These are phyloP conservation scores for Gopherus flavomarginatus DNA, from an alignment of 2,113 vertebrate genomes.

Conservation along the genomic window DNA sequence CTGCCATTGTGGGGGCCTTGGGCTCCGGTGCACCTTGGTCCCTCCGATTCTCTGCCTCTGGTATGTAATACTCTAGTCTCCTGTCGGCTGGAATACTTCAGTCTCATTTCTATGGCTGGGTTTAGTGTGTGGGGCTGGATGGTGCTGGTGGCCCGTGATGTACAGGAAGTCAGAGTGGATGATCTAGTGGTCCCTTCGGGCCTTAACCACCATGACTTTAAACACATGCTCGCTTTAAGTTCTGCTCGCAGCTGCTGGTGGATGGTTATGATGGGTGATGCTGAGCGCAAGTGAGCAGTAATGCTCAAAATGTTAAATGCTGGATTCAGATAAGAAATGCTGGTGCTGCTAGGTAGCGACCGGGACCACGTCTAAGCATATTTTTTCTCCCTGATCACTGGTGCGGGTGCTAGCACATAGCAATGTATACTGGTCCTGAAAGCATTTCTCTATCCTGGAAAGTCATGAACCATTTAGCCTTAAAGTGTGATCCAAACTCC, in stretches of 20 bases:
- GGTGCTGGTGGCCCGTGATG: background rate
- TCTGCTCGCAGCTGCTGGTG: background rate
- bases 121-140: background rate
- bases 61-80: background rate
- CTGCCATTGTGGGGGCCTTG: background rate
- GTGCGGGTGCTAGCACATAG: background rate
- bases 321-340: background rate
- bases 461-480: background rate
- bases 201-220: background rate
- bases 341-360: background rate
- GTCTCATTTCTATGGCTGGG: background rate
- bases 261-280: background rate
- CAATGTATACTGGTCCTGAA: background rate
- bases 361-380: background rate
- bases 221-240: background rate
- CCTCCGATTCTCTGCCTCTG: background rate
- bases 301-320: background rate
- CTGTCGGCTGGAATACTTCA: background rate
- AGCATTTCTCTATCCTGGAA: background rate
- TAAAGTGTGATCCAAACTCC: background rate
- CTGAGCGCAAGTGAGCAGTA: too few species aligned
- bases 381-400: background rate
- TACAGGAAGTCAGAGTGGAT: background rate
- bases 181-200: background rate
- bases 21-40: background rate